Evolutionary conservation across 92 coral and sea anemone genomes (phyloP).

Genomic region (Phenganax stokvisi): DNA sequence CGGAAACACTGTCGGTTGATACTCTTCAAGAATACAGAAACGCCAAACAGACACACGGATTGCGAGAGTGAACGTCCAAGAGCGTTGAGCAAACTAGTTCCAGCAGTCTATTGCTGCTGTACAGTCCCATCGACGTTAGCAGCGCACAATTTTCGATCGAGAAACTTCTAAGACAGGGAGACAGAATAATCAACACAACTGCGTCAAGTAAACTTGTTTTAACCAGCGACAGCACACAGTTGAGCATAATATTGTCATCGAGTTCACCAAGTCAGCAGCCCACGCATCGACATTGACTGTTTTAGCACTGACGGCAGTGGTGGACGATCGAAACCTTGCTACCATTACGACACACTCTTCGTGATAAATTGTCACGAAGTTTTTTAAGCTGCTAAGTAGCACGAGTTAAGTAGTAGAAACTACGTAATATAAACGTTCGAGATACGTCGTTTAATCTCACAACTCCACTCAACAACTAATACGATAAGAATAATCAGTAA

Average conservation of each 20-base stretch:
- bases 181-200: too few species aligned
- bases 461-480: conserved; percentile 18
- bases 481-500: conserved; percentile 6
- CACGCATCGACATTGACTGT: not conserved
- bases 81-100: too few species aligned
- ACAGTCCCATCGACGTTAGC: too few species aligned
- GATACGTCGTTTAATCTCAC: not conserved
- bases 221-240: too few species aligned
- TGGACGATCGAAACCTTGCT: not conserved
- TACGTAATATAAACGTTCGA: not conserved
- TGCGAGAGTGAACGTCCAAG: too few species aligned
- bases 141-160: too few species aligned
- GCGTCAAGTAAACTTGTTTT: too few species aligned
- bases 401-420: not conserved
- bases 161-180: too few species aligned
- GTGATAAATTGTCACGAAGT: not conserved
- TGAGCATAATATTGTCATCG: not conserved
- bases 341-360: not conserved
- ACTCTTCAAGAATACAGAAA: not conserved
- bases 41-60: too few species aligned
- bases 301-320: not conserved
- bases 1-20: not conserved
- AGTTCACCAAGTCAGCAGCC: not conserved
- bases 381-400: not conserved
- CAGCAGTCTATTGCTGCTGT: too few species aligned